Percentiles rank a stretch among this genome's conserved stretches.
Evolutionary conservation across 2,888 invertebrate species (phyloP).

Genomic region (Panopea generosa): DNA sequence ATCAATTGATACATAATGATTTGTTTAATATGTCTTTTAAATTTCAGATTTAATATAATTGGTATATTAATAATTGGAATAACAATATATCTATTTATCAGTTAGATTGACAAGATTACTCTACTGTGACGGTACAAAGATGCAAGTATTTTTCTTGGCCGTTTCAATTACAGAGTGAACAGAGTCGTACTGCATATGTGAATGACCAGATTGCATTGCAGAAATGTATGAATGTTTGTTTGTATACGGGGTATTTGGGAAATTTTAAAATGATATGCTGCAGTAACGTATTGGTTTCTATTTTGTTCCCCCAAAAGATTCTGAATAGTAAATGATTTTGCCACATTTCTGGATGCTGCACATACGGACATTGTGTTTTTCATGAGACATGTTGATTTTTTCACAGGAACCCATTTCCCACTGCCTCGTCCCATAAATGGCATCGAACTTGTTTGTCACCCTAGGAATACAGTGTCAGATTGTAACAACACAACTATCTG

Average conservation of each 20-base stretch:
- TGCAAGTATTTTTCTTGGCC: no score
- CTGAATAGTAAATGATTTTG: conserved; percentile 36
- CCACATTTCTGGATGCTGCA: conserved; percentile 1
- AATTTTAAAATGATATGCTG: conserved; percentile 17
- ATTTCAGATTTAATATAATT: no score
- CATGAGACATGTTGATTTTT: conserved; percentile 12
- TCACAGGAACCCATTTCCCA: conserved; percentile 27
- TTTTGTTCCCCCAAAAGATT: conserved; percentile 50
- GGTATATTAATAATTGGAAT: no score
- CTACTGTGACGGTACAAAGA: no score
- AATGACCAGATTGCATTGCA: conserved; percentile 47
- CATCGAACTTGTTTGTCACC: no score
- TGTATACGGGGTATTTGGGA: not conserved
- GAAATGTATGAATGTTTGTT: conserved; percentile 32
- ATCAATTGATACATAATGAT: no score
- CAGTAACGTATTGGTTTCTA: conserved; percentile 47
- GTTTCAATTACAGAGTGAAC: no score
- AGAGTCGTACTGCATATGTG: conserved; percentile 55
- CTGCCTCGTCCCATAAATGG: conserved; percentile 18
- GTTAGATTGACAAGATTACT: no score
- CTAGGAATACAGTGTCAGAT: conserved; percentile 35
- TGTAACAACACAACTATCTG: conserved; percentile 45
- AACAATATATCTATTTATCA: no score
- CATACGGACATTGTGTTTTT: conserved; percentile 10
- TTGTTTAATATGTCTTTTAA: no score